Conservation (phyloP, 2,797 vertebrate genomes). For the Enteromius unitaeniatus region DNA sequence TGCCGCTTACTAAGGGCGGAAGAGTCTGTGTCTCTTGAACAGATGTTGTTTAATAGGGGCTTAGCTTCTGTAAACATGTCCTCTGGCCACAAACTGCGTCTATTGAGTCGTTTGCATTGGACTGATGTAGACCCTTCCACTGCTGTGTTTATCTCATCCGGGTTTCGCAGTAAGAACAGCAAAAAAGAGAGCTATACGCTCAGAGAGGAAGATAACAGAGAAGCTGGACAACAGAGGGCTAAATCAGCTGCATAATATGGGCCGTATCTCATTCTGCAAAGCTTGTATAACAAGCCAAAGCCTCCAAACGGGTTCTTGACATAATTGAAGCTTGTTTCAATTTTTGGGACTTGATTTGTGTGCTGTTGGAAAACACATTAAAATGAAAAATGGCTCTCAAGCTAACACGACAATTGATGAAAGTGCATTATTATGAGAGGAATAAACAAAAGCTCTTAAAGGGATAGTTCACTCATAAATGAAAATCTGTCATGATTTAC, state of each 20-base stretch:
- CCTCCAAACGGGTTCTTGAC: constrained; percentile 14
- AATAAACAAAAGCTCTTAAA: constrained; percentile 31
- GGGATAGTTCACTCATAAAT: not conserved
- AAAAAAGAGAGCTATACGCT: not conserved
- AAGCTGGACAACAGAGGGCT: constrained; percentile 14
- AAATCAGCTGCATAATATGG: not conserved
- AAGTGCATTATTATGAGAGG: constrained; percentile 23
- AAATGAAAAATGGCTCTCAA: constrained; percentile 11
- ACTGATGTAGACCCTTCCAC: constrained; percentile 1
- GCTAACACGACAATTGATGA: constrained; percentile 26
- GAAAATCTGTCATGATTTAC: constrained; percentile 4
- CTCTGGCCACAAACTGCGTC: not conserved
- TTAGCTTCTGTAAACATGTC: constrained; percentile 30
- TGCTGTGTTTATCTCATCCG: constrained; percentile 30
- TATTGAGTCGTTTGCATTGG: constrained; percentile 27
- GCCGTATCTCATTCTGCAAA: not conserved
- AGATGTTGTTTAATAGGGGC: constrained; percentile 44
- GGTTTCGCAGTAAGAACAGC: constrained; percentile 9
- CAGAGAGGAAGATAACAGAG: constrained; percentile 14
- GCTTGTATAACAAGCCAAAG: constrained; percentile 31
- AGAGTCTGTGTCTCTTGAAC: constrained; percentile 32
- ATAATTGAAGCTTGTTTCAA: constrained; percentile 23
- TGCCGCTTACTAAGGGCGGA: not conserved
- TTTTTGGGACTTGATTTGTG: constrained; percentile 9
- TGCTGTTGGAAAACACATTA: constrained; percentile 17